A percentile compares a stretch with the other conserved stretches of the same genome.
Evolutionary conservation across 2,888 invertebrate genomes (phyloP).

Genomic region (Parochlus steinenii): DNA sequence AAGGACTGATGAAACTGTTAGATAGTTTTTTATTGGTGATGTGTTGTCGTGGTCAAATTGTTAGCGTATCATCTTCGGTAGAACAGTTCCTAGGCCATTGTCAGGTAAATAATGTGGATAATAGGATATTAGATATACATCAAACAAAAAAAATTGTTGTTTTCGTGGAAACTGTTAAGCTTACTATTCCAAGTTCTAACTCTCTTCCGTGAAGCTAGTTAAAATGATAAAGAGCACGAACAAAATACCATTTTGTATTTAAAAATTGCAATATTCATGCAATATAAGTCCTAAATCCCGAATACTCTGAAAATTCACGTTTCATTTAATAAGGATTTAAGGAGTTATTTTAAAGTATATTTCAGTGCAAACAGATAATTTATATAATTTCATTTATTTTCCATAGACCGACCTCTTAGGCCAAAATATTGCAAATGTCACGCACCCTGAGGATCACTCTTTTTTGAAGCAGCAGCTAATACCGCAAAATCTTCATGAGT

Average conservation of each 20-base stretch:
- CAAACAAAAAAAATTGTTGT: no score
- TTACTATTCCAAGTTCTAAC: no score
- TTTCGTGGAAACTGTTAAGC: no score
- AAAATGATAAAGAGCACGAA: no score
- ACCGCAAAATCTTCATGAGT: conserved; percentile 31
- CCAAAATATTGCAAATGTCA: conserved; percentile 63
- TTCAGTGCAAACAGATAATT: not conserved
- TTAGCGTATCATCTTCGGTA: conserved; percentile 69
- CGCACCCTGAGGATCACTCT: conserved; percentile 64
- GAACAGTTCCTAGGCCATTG: conserved; percentile 74
- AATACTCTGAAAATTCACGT: no score
- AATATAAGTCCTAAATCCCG: no score
- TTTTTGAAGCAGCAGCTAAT: conserved; percentile 48
- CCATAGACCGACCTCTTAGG: conserved; percentile 68
- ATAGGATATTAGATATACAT: no score
- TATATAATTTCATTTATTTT: conserved; percentile 10
- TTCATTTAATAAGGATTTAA: no score
- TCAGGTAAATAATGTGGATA: conserved; percentile 42
- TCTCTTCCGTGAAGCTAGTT: no score
- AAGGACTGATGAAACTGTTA: conserved; percentile 45
- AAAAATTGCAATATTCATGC: no score
- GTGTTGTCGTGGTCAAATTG: conserved; percentile 65
- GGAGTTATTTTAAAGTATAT: no score
- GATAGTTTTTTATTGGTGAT: conserved; percentile 69
- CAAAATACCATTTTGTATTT: no score